Base-by-base conservation (phyloP, 1,140 invertebrate genomes). In the Caenorhabditis brenneri region DNA sequence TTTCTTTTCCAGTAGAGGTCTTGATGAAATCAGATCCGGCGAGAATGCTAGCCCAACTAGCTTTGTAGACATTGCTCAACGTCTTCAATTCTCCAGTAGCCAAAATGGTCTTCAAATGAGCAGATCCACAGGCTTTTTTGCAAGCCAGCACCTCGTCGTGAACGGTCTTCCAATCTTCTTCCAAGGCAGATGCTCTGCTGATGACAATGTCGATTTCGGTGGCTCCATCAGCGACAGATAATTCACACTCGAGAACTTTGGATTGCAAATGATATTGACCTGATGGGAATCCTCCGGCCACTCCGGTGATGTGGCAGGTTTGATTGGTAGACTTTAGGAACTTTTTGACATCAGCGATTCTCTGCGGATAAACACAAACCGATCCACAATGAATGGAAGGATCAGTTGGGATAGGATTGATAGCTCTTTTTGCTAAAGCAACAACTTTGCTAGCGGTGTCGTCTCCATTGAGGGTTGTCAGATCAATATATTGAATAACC, bases 11-110 rank as follows among this genome's bases (percentile, higher is more conserved):
- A 2, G 98, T 99, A 0, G 97, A 99, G 33, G 97, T 99, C 92
- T 99, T 99, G 79, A 99, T 98, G 89, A 99, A 99, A 93, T 99
- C 95, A 39, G 96, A 94, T 27, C 97, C 96, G 84, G 96, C 97
- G 93, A 95, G 93, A 55, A 83, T 83, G 39, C 82, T 83, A 15
- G 82, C 82, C 82, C 82, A 83, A 29, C 95, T 85, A 2, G 96
- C 95, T 87, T 94, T 95, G 90, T 97, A 97, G n/a, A 94, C 94
- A 93, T 97, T 97, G 80, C 93, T 93, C 91, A 96, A 93, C 74
- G 93, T 94, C n/a, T 94, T 94, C 19, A 98, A 92, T 92, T 99
- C 97, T 29, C 97, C 97, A 51, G 95, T 94, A 6, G 96, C 96
- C 81, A 99, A 92, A 89, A 99, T 99, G 0, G 95, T 94, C 93